A percentile compares a stretch with the other conserved stretches of the same genome.
Conservation (phyloP, 2,888 invertebrate genomes). For the Oeneis ivallda region DNA sequence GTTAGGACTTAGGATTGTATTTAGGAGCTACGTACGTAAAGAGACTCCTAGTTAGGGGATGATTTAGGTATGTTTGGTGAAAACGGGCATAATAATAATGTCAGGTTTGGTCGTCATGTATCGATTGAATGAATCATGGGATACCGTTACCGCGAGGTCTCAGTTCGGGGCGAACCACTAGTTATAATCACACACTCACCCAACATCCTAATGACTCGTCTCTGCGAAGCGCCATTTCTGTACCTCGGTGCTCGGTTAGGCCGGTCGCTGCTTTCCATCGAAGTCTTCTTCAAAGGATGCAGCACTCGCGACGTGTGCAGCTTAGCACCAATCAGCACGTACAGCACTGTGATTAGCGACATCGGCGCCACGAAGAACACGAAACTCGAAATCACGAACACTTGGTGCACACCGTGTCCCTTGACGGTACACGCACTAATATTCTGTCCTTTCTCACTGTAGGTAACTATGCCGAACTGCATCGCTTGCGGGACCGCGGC, state of each 20-base stretch:
- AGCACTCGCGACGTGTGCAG: slow-evolving; percentile 84
- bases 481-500: slow-evolving; percentile 90
- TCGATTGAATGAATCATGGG: too few relatives aligned
- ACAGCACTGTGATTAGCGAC: slow-evolving; percentile 91
- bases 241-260: slow-evolving; percentile 67
- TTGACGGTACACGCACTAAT: slow-evolving; percentile 82
- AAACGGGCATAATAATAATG: too few relatives aligned
- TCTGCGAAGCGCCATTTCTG: slow-evolving; percentile 81
- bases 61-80: too few relatives aligned
- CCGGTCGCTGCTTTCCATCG: slow-evolving; percentile 70
- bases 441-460: slow-evolving; percentile 70
- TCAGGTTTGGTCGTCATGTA: too few relatives aligned
- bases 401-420: slow-evolving; percentile 83
- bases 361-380: slow-evolving; percentile 93
- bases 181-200: too few relatives aligned
- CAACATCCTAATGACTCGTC: slow-evolving; percentile 89
- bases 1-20: too few relatives aligned
- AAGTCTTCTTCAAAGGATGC: slow-evolving; percentile 81
- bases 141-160: too few relatives aligned
- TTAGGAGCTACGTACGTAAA: too few relatives aligned
- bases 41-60: too few relatives aligned
- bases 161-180: too few relatives aligned
- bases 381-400: slow-evolving; percentile 90
- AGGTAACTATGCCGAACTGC: slow-evolving; percentile 87
- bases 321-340: slow-evolving; percentile 88